Conservation (phyloP, 2,888 invertebrate species). For the Agrotis segetum region DNA sequence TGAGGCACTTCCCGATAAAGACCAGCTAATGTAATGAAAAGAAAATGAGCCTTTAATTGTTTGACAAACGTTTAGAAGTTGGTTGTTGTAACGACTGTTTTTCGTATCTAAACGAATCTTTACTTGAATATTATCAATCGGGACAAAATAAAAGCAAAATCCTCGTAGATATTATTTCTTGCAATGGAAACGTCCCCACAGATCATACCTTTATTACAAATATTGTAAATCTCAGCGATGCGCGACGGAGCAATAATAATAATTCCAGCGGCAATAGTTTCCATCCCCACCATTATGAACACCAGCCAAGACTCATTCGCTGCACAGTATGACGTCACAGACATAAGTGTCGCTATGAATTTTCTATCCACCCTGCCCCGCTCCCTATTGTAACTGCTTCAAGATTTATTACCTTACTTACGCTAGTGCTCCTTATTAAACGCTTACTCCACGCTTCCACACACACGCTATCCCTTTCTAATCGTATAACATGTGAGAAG, state of each 20-base stretch:
- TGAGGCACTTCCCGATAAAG: no score
- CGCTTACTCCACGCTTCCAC: slow-evolving; percentile 38
- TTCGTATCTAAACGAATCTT: no score
- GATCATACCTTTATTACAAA: slow-evolving; percentile 15
- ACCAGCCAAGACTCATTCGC: slow-evolving; percentile 64
- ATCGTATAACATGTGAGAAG: slow-evolving; percentile 57
- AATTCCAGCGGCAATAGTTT: slow-evolving; percentile 38
- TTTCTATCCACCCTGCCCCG: slow-evolving; percentile 64
- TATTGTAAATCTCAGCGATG: slow-evolving; percentile 24
- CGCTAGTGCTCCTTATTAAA: slow-evolving; percentile 64
- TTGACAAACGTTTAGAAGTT: no score
- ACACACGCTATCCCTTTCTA: slow-evolving; percentile 52
- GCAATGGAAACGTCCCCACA: slow-evolving; percentile 9
- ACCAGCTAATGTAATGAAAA: no score
- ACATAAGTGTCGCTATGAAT: slow-evolving; percentile 68
- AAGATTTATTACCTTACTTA: slow-evolving; percentile 80
- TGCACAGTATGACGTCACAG: slow-evolving; percentile 74
- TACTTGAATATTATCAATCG: not conserved
- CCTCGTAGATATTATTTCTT: not conserved
- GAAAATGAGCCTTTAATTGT: no score
- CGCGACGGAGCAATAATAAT: slow-evolving; percentile 13
- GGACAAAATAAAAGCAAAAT: not conserved
- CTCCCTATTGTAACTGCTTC: slow-evolving; percentile 68
- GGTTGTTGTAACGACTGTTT: no score
- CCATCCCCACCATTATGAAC: slow-evolving; percentile 45